A percentile compares a stretch with the other conserved stretches of the same genome.
Evolutionary conservation across 2,797 vertebrate genomes (phyloP).

Genomic region (Notoglanidium macrostoma): DNA sequence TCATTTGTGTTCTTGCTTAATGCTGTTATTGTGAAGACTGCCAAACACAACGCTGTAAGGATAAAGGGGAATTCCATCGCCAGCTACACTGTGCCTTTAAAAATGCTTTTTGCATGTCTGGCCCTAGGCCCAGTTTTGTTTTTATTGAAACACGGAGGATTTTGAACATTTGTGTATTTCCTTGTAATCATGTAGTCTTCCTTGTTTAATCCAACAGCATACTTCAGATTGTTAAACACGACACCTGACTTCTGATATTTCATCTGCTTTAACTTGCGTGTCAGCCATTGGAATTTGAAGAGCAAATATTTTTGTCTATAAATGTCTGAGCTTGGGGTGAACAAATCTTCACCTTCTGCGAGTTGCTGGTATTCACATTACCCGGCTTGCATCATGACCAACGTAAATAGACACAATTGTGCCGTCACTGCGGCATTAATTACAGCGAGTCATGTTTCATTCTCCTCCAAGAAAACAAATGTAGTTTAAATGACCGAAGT

Average conservation of each 20-base stretch:
- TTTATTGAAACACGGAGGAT: neutral
- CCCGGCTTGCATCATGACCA: neutral
- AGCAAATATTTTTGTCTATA: neutral
- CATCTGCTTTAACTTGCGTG: conserved; percentile 5
- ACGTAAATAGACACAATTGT: neutral
- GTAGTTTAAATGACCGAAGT: neutral
- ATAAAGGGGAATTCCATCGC: conserved; percentile 7
- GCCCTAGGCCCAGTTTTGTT: neutral
- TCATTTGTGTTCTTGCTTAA: conserved; percentile 1
- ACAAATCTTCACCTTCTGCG: neutral
- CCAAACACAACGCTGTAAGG: neutral
- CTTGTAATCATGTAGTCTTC: neutral
- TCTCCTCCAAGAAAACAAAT: conserved; percentile 1
- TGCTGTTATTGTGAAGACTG: neutral
- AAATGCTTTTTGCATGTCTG: neutral
- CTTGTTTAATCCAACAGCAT: neutral
- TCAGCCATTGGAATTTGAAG: neutral
- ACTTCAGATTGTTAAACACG: neutral
- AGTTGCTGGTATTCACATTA: neutral
- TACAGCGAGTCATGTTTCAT: neutral
- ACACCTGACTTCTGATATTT: conserved; percentile 1
- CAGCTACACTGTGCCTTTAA: neutral
- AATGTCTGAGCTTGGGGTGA: neutral
- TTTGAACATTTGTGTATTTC: neutral
- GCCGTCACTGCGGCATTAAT: neutral